Base-by-base conservation (phyloP, 2,797 vertebrate species). In the Tenualosa thibaudeaui region DNA sequence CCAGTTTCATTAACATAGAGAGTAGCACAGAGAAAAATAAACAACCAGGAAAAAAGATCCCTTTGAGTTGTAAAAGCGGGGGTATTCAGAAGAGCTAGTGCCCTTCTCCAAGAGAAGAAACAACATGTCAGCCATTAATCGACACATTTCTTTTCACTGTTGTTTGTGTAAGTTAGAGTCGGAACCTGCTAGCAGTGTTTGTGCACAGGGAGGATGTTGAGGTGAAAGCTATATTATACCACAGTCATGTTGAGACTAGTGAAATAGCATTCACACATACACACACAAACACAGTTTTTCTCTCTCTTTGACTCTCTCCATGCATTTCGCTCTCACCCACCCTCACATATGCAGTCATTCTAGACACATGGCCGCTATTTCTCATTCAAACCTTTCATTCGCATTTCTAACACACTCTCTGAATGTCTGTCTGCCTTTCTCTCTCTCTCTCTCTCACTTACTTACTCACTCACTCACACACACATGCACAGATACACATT, bases 131-230 rank as follows among this genome's bases (percentile, higher is more conserved):
- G 19, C 54, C 75, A 54, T 84, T 82, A 49, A 31, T 85, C 37
- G 8, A 43, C 43, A 24, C 7, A 54, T 31, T 62, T 15, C 49
- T 50, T 81, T 83, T 49, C 24, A 37, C 22, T 26, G 40, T 13
- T 40, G 65, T 51, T 88, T 78, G 75, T 83, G 83, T 50, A 84
- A 65, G 81, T 81, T 26, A 53, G 26, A 50, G 31, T 85, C 81
- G 53, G 68, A 83, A 75, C 5, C 24, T 22, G 54, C 49, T 49
- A 46, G 81, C 62, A 54, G 49, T 37, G 81, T 40, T 62, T 65
- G 24, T 49, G 62, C 68, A 43, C 46, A 40, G 31, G 68, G 50
- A 62, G 68, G 71, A 85, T 56, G n/a, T 26, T 26, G 37, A 81
- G 26, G n/a, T 56, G 56, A 85, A 85, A 82, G 78, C 60, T 81